These are phyloP conservation scores for Donacobius atricapilla DNA, from an alignment of 2,113 vertebrate genomes.

Conservation along the genomic window DNA sequence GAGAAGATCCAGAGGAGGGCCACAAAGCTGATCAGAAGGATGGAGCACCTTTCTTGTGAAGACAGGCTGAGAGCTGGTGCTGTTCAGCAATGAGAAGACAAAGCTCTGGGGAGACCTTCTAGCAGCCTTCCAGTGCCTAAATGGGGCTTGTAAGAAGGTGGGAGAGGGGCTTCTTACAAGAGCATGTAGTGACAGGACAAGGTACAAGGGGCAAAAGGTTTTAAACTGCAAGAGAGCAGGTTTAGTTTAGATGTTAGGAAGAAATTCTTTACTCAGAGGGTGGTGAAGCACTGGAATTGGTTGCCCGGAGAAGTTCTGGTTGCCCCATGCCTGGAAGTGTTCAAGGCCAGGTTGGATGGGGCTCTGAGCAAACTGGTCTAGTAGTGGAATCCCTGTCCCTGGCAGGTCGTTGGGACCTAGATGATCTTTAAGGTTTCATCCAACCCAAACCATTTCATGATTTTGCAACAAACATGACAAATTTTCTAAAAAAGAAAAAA, in stretches of 20 bases:
- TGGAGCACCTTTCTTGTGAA: background rate
- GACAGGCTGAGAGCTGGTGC: background rate
- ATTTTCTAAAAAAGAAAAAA: background rate
- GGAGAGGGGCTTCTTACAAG: background rate
- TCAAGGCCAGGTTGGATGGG: background rate
- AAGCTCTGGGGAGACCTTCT: background rate
- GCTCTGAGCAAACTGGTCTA: background rate
- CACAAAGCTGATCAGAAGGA: background rate
- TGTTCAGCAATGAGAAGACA: background rate
- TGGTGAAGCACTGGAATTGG: background rate
- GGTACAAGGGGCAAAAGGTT: background rate
- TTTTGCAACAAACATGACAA: background rate
- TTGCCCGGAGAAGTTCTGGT: background rate
- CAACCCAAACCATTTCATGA: background rate
- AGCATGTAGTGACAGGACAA: background rate
- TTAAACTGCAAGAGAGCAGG: background rate
- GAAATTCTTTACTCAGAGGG: background rate
- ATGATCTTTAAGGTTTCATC: background rate
- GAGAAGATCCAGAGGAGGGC: background rate
- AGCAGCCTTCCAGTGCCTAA: background rate
- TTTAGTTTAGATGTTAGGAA: background rate
- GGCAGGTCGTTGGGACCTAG: background rate
- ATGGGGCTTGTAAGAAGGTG: background rate
- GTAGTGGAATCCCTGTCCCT: background rate
- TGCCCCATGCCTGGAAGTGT: background rate